phyloP scores from a whole-genome alignment of 1,140 invertebrate genomes.

The Melipona quadrifasciata region DNA sequence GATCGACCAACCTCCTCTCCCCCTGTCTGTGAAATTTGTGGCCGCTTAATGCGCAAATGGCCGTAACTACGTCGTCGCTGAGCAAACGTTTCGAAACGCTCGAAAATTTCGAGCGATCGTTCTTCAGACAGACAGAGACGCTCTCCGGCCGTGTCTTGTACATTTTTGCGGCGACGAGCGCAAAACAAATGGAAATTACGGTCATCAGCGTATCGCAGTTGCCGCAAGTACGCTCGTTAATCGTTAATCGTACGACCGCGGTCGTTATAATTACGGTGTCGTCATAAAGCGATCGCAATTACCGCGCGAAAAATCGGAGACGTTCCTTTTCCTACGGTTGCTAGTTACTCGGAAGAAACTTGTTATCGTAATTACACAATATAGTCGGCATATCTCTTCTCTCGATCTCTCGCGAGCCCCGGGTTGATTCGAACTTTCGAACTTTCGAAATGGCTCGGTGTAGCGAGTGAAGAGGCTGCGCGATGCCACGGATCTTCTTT shows the following conservation, averaged over 20 bases:
- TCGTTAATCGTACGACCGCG: neutral
- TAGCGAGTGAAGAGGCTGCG: too few species aligned
- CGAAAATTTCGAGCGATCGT: neutral
- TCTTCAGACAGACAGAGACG: neutral
- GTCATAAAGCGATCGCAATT: conserved; percentile 5
- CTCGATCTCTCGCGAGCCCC: too few species aligned
- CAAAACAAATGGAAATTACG: conserved; percentile 4
- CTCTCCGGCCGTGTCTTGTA: neutral
- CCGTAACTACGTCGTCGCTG: neutral
- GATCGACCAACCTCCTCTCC: neutral
- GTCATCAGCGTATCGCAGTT: neutral
- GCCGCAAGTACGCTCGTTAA: neutral
- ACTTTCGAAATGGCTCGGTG: too few species aligned
- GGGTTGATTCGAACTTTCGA: too few species aligned
- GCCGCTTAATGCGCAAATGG: neutral
- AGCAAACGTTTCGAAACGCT: neutral
- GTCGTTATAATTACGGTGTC: conserved; percentile 2
- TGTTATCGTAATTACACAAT: neutral
- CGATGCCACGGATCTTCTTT: neutral
- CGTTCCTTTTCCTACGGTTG: neutral
- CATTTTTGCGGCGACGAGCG: neutral
- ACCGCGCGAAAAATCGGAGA: neutral
- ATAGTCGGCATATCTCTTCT: neutral
- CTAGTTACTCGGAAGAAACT: neutral
- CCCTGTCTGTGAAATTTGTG: neutral